A percentile compares a stretch with the other conserved stretches of the same genome.
Evolutionary conservation across 2,797 vertebrate species (phyloP).

Genomic region (Echeneis naucrates): DNA sequence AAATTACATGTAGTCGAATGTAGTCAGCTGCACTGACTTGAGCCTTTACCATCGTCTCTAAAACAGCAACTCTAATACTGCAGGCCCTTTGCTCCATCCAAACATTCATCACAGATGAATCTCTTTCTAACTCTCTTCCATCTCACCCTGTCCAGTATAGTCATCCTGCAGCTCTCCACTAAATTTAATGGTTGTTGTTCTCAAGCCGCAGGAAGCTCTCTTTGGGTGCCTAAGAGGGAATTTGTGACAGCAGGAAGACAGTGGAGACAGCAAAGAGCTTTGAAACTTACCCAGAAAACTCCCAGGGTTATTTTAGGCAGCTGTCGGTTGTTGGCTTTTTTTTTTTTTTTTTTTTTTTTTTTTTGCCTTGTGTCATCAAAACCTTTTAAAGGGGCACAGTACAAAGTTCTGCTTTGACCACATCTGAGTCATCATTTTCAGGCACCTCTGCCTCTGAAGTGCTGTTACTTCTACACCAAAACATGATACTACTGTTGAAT

Average conservation of each 20-base stretch:
- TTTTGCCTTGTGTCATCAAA: slow-evolving; percentile 14
- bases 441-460: not conserved
- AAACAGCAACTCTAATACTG: slow-evolving; percentile 4
- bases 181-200: slow-evolving; percentile 13
- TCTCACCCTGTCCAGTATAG: not conserved
- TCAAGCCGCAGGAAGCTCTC: slow-evolving; percentile 18
- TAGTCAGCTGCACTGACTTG: not conserved
- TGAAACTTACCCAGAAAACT: slow-evolving; percentile 21
- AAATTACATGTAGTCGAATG: not conserved
- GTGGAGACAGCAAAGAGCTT: slow-evolving; percentile 8
- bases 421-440: not conserved
- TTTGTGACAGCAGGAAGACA: slow-evolving; percentile 38
- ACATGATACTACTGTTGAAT: too few species aligned
- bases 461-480: not conserved
- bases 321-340: too few species aligned
- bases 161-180: slow-evolving; percentile 16
- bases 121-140: slow-evolving; percentile 13
- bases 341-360: slow-evolving; percentile 25
- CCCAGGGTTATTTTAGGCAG: slow-evolving; percentile 58
- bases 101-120: slow-evolving; percentile 31
- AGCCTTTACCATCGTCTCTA: not conserved
- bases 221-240: not conserved
- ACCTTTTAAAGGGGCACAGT: not conserved
- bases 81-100: not conserved
- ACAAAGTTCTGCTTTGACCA: slow-evolving; percentile 3